Conservation (phyloP, 1,140 invertebrate genomes). For the Philotrypesis tridentata region DNA sequence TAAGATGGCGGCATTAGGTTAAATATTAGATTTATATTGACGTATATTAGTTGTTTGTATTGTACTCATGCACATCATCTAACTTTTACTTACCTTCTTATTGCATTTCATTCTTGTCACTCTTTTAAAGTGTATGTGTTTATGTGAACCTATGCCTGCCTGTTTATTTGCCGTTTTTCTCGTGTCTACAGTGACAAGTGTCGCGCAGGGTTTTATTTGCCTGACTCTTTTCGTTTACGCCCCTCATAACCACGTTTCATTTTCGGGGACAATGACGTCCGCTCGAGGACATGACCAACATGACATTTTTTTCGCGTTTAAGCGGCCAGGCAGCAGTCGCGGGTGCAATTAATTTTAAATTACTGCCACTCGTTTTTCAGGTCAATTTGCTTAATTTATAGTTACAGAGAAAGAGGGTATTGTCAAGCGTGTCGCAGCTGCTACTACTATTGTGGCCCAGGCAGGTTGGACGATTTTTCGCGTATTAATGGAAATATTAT, state of each 20-base stretch:
- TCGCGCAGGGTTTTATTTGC: background rate
- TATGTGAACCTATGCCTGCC: background rate
- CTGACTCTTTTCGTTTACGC: background rate
- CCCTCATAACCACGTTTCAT: constrained; percentile 19
- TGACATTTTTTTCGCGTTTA: constrained; percentile 12
- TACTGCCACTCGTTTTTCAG: constrained; percentile 21
- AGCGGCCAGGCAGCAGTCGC: background rate
- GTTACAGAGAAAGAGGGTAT: background rate
- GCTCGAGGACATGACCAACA: constrained; percentile 8
- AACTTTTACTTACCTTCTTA: background rate
- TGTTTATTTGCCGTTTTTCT: background rate
- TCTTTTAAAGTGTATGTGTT: background rate
- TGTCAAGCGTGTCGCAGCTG: background rate
- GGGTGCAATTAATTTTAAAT: constrained; percentile 39
- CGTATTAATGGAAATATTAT: constrained; percentile 19
- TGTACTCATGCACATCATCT: no score
- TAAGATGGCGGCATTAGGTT: no score
- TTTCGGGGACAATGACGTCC: constrained; percentile 24
- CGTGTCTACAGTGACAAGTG: background rate
- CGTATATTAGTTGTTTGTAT: no score
- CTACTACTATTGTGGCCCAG: background rate
- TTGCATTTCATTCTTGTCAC: background rate
- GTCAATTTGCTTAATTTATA: constrained; percentile 28
- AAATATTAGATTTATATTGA: no score
- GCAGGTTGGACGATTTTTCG: background rate